Base-by-base conservation (phyloP, 2,797 vertebrate genomes). In the Loriculus beryllinus region DNA sequence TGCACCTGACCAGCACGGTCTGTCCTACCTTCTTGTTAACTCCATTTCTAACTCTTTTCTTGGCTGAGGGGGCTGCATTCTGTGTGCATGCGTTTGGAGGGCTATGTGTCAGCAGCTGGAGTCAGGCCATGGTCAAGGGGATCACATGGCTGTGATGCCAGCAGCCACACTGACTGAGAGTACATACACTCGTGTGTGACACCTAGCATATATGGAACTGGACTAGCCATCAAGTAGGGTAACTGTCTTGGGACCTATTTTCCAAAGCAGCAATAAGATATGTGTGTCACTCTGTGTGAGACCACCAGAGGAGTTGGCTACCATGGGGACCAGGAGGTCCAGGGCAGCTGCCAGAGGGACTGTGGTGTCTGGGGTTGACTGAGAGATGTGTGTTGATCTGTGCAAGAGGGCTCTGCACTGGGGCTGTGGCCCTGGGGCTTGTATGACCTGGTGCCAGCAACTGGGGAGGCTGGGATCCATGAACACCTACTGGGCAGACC, bases 381-480 rank as follows among this genome's bases (percentile, higher is more conserved):
- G 29, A 51, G 25, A 54, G 5, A 12, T 51, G 18, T 67, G 28
- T n/a, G 15, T 23, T 60, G 45, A 16, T 49, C 28, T 25, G 20
- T 68, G 26, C 23, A 54, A 65, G 31, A 47, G 45, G 49, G 26
- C 9, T 78, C 43, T 77, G 60, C 21, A 29, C 4, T 14, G 12
- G 17, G 37, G 10, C 23, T 62, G 72, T 0, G 0, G 25, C 17
- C 31, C 8, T 2, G 1, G 3, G 20, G 2, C 20, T 54, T 14
- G 3, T 47, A 10, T 35, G 13, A 4, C 9, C 43, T 0, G 0
- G 11, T 65, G 47, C 29, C 42, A 59, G 67, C 37, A 74, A 11
- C n/a, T 17, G 35, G 22, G 31, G 22, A n/a, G 9, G 23, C 33
- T 29, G 52, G 23, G 31, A 37, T 43, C 54, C 20, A 11, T 12